Conservation (phyloP, 2,113 vertebrate genomes). For the Nesoenas mayeri region DNA sequence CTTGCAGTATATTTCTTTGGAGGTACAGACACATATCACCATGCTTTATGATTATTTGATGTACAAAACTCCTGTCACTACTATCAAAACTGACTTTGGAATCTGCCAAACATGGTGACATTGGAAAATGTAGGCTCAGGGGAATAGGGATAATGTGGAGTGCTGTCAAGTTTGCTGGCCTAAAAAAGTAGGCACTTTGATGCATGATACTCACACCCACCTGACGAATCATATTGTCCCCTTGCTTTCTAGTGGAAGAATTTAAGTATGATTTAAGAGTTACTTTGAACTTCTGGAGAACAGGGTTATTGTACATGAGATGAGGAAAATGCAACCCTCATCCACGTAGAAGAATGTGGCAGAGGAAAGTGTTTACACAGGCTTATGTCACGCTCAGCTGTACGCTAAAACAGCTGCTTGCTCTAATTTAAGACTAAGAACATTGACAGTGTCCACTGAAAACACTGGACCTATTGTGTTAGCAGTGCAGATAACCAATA, state of each 20-base stretch:
- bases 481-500: not conserved
- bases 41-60: not conserved
- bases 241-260: not conserved
- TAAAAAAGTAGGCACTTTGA: not conserved
- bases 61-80: not conserved
- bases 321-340: not conserved
- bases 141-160: not conserved
- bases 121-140: not conserved
- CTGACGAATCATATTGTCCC: not conserved
- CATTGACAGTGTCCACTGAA: conserved; percentile 5
- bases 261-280: not conserved
- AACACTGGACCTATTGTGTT: conserved; percentile 53
- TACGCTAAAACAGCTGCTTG: conserved; percentile 64
- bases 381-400: conserved; percentile 66
- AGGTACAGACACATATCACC: not conserved
- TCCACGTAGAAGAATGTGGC: conserved; percentile 36
- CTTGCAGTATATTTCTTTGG: not conserved
- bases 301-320: not conserved
- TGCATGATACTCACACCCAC: not conserved
- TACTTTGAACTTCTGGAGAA: not conserved
- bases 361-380: conserved; percentile 33
- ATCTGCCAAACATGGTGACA: not conserved
- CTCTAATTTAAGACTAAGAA: conserved; percentile 59
- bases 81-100: not conserved
- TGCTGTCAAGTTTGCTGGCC: not conserved